Percentiles rank a stretch among this genome's conserved stretches.
Evolutionary conservation across 2,888 invertebrate genomes (phyloP).

Genomic region (Drosophila atroscutellata): DNA sequence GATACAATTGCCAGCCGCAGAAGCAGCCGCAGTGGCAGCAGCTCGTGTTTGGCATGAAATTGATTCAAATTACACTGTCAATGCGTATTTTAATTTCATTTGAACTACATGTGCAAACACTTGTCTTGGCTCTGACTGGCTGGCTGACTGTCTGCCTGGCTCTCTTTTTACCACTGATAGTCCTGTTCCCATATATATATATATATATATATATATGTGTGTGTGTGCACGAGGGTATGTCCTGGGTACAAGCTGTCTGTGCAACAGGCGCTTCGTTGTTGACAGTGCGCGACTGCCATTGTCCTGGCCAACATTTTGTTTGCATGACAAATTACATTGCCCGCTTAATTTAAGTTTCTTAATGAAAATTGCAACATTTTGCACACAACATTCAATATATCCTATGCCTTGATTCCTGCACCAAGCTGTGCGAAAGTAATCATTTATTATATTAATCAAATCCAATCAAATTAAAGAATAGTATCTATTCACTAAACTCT

Average conservation of each 20-base stretch:
- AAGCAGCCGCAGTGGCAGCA: constrained; percentile 15
- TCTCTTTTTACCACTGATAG: constrained; percentile 33
- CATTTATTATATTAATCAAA: constrained; percentile 1
- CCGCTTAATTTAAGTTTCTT: constrained; percentile 76
- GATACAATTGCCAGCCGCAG: constrained; percentile 47
- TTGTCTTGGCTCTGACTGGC: constrained; percentile 52
- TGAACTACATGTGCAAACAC: constrained; percentile 81
- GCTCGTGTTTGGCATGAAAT: constrained; percentile 64
- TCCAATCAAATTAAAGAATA: constrained; percentile 10
- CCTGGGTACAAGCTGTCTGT: constrained; percentile 52
- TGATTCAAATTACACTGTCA: constrained; percentile 81
- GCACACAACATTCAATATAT: constrained; percentile 44
- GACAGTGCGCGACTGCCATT: constrained; percentile 65
- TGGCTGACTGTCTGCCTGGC: constrained; percentile 22
- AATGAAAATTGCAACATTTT: constrained; percentile 76
- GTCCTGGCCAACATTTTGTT: constrained; percentile 76
- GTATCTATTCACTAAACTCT: background rate
- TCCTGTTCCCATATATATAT: constrained; percentile 51
- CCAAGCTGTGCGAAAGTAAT: constrained; percentile 14
- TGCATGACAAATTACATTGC: constrained; percentile 76
- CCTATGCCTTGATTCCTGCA: constrained; percentile 37
- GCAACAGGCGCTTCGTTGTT: constrained; percentile 72
- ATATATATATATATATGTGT: background rate
- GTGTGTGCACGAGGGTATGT: constrained; percentile 22
- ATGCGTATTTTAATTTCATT: constrained; percentile 81